Conservation (phyloP, 2,113 vertebrate species). For the Trichomycterus rosablanca region DNA sequence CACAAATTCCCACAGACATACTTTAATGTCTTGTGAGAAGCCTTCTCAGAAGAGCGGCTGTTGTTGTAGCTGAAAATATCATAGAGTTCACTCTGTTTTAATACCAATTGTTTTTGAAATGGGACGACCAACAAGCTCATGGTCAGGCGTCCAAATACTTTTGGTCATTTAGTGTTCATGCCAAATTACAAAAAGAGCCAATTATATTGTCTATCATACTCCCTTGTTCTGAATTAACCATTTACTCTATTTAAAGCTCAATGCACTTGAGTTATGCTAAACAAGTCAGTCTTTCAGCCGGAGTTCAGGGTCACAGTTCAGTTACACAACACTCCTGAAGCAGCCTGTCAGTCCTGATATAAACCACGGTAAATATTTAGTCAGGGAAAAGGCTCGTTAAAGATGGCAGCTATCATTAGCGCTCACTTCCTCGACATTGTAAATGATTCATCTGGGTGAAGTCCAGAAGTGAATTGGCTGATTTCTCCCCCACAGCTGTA, state of each 20-base stretch:
- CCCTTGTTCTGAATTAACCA: too few relatives aligned
- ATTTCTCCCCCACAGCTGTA: not conserved
- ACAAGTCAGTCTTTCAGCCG: not conserved
- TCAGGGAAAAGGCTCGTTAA: not conserved
- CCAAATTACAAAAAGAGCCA: too few relatives aligned
- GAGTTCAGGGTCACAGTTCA: not conserved
- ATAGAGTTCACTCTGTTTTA: too few relatives aligned
- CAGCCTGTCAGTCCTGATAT: not conserved
- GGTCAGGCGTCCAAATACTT: too few relatives aligned
- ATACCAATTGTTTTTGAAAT: too few relatives aligned
- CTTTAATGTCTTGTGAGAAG: too few relatives aligned
- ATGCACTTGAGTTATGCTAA: not conserved
- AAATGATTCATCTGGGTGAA: not conserved
- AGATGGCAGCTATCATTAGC: not conserved
- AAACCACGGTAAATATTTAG: not conserved
- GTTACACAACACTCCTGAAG: not conserved
- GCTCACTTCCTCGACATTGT: not conserved
- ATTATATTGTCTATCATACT: too few relatives aligned
- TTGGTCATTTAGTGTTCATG: too few relatives aligned
- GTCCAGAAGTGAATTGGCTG: not conserved
- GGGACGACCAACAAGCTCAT: too few relatives aligned
- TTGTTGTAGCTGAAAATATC: too few relatives aligned
- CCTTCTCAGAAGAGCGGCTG: too few relatives aligned
- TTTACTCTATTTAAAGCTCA: not conserved
- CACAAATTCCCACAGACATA: too few relatives aligned